Evolutionary conservation across 2,888 invertebrate species (phyloP).

Genomic region (Teleiodes luculella): DNA sequence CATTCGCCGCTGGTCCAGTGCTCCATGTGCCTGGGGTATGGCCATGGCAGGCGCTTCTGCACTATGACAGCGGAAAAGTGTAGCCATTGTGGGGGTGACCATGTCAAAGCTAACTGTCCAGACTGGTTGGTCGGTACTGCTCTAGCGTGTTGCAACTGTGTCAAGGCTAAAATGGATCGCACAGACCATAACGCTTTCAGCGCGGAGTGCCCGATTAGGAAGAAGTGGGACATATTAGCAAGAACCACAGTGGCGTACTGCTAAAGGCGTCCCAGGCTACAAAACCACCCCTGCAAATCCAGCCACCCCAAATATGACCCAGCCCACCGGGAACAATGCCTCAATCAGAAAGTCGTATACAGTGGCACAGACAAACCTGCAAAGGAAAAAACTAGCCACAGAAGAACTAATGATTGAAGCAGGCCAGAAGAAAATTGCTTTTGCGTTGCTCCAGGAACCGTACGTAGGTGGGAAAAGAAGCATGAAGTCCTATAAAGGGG

Average conservation of each 20-base stretch:
- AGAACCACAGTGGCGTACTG: not conserved
- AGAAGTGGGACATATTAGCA: too few species aligned
- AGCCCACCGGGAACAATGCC: too few species aligned
- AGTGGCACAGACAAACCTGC: not conserved
- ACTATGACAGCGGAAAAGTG: not conserved
- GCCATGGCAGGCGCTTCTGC: not conserved
- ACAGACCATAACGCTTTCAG: too few species aligned
- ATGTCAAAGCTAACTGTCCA: constrained; percentile 6
- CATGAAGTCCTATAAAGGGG: too few species aligned
- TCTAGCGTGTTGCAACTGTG: constrained; percentile 13
- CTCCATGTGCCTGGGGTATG: too few species aligned
- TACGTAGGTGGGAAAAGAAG: too few species aligned
- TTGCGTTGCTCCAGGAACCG: not conserved
- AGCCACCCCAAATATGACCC: too few species aligned
- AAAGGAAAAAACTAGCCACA: not conserved
- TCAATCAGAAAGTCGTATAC: too few species aligned
- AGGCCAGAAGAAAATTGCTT: not conserved
- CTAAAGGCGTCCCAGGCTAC: not conserved
- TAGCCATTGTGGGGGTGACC: constrained; percentile 13
- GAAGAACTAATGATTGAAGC: not conserved
- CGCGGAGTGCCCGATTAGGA: too few species aligned
- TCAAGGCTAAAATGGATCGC: too few species aligned
- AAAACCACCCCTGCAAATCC: not conserved
- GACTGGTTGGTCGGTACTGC: not conserved
- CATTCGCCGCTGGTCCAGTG: too few species aligned